Evolutionary conservation across 2,888 invertebrate species (phyloP), one percentile per base, ranked within the genome.

Genomic region (Amaurobius ferox): DNA sequence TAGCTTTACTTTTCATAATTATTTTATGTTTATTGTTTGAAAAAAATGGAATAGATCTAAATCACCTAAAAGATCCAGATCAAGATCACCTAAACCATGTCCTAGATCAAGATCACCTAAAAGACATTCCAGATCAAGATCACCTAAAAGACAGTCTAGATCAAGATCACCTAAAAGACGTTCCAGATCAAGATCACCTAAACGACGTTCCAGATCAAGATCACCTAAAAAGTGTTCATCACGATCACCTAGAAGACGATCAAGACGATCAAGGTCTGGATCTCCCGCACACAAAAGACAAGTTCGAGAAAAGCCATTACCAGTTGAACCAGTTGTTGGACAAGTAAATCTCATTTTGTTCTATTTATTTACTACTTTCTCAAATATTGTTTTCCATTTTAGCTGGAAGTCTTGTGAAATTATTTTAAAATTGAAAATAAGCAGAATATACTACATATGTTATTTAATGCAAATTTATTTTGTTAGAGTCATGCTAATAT

Each of bases 301-400:
- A 77, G 89, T 72, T 88, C 87, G 88, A 61, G 88, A 89, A n/a
- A 88, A 88, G 66, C 90, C 88, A 19, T 88, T 92, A 76, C 92
- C 93, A 0, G 90, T 91, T 61, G 93, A 92, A 88, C 93, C 93
- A 32, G 92, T 90, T 89, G 91, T 93, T 32, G 93, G 93, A 61
- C 90, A 91, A 89, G 92, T 92, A 89, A 32, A 88, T 86, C 19
- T 40, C 44, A 64, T 23, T 6, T 9, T 29, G 9, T 6, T 9
- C 11, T 6, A 23, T 13, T 64, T 64, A 29, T 9, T 23, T 64
- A 64, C 11, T 9, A 23, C n/a, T n/a, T n/a, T 29, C 11, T 29
- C 23, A 13, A 9, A 7, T 61, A 61, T 19, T n/a, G 9, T 19
- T 61, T 61, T 13, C 6, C 19, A n/a, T n/a, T n/a, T n/a, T n/a